Conservation (phyloP, 2,113 vertebrate genomes). For the Rhinogobius similis region DNA sequence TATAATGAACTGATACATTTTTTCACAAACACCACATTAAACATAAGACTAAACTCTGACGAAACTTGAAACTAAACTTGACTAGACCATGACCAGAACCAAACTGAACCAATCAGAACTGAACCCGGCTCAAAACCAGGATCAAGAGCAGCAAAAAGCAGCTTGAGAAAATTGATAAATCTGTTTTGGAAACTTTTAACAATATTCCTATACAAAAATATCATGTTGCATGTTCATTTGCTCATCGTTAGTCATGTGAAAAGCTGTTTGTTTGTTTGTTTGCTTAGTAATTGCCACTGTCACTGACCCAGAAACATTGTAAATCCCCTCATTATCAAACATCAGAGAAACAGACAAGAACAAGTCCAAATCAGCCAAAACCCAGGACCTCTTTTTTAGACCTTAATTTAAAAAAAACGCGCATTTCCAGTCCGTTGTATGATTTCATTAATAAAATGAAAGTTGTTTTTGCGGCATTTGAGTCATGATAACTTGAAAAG, state of each 20-base stretch:
- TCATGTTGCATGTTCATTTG: not conserved
- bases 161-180: too few relatives aligned
- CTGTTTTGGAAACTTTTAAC: too few relatives aligned
- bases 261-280: slow-evolving; percentile 4
- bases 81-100: not conserved
- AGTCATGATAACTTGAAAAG: slow-evolving; percentile 32
- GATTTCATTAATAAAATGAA: slow-evolving; percentile 38
- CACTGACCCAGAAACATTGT: slow-evolving; percentile 38
- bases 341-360: slow-evolving; percentile 26
- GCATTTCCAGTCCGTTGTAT: slow-evolving; percentile 39
- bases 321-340: slow-evolving; percentile 42
- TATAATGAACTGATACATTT: not conserved
- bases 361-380: slow-evolving; percentile 4
- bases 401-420: slow-evolving; percentile 13
- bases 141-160: not conserved
- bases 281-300: slow-evolving; percentile 41
- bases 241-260: not conserved
- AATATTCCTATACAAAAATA: not conserved
- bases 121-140: not conserved
- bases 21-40: not conserved
- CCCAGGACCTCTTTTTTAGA: not conserved
- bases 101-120: not conserved
- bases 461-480: not conserved
- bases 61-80: not conserved
- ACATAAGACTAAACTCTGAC: too few relatives aligned